Percentiles rank a stretch among this genome's conserved stretches.
Evolutionary conservation across 2,797 vertebrate species (phyloP).

Genomic region (Urophycis tenuis): DNA sequence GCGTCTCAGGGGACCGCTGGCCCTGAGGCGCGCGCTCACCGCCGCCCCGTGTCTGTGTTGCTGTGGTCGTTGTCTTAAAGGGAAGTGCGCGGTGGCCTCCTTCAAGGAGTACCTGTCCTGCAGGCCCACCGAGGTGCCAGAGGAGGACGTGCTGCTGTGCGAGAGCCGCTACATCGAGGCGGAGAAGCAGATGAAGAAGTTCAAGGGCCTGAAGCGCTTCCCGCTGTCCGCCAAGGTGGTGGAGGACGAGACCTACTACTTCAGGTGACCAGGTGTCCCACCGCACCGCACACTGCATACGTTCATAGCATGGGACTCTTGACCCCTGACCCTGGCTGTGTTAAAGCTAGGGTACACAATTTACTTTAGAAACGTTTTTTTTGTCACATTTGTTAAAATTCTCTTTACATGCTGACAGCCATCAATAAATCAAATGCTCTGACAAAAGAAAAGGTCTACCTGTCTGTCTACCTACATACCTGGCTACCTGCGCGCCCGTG

Average conservation of each 20-base stretch:
- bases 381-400: too few species aligned
- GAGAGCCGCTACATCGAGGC: constrained; percentile 96
- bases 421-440: too few species aligned
- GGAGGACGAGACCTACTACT: constrained; percentile 97
- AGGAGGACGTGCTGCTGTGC: constrained; percentile 88
- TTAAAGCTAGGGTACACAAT: neutral
- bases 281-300: too few species aligned
- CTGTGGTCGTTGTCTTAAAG: constrained; percentile 58
- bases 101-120: constrained; percentile 98
- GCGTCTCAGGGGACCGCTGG: neutral
- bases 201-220: constrained; percentile 96
- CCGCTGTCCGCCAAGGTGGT: constrained; percentile 96
- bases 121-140: constrained; percentile 78
- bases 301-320: neutral
- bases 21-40: neutral
- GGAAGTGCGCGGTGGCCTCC: constrained; percentile 89
- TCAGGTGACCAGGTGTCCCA: too few species aligned
- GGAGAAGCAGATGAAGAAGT: constrained; percentile 98
- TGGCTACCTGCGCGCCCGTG: too few species aligned
- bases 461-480: too few species aligned
- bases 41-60: constrained; percentile 4
- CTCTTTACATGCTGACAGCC: too few species aligned
- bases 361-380: neutral
- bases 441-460: too few species aligned
- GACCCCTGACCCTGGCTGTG: neutral